Conservation (phyloP, 2,888 invertebrate species). For the Plagiodera versicolora region DNA sequence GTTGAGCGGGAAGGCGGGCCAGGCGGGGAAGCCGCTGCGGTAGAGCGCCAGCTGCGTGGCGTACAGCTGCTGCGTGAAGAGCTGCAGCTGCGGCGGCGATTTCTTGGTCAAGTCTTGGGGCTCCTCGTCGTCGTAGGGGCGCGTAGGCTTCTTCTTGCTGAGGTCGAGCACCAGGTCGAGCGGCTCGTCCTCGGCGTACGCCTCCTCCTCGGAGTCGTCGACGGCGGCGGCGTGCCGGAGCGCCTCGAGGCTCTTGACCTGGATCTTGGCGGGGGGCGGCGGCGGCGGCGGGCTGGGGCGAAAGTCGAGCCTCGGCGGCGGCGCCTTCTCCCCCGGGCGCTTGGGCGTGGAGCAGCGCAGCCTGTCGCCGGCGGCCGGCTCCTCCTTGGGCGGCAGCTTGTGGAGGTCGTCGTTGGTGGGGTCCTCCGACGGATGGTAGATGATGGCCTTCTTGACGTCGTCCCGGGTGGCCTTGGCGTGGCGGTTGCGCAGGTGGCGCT, state of each 20-base stretch:
- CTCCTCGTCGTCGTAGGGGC: constrained; percentile 38
- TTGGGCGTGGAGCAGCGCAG: constrained; percentile 48
- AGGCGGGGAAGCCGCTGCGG: constrained; percentile 55
- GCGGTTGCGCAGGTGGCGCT: constrained; percentile 88
- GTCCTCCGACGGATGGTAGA: constrained; percentile 85
- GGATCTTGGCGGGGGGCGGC: constrained; percentile 42
- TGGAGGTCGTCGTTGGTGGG: constrained; percentile 74
- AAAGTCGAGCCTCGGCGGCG: constrained; percentile 38
- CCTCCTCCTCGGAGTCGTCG: constrained; percentile 43
- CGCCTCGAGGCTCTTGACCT: constrained; percentile 64
- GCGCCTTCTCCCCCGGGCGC: constrained; percentile 30
- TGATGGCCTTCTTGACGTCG: constrained; percentile 85
- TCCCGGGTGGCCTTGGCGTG: constrained; percentile 85
- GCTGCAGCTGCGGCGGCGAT: constrained; percentile 49
- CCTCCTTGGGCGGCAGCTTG: constrained; percentile 58
- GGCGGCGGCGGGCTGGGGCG: constrained; percentile 35
- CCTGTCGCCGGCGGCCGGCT: constrained; percentile 50
- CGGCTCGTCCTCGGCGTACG: constrained; percentile 43
- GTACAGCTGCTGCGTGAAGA: constrained; percentile 69
- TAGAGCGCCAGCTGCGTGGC: constrained; percentile 67
- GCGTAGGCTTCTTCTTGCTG: constrained; percentile 67
- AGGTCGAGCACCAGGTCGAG: constrained; percentile 70
- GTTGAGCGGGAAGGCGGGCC: constrained; percentile 64
- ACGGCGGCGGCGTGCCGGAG: constrained; percentile 60
- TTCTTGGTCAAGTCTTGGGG: constrained; percentile 58